Evolutionary conservation across 2,113 vertebrate species (phyloP).

Genomic region (Clarias gariepinus): DNA sequence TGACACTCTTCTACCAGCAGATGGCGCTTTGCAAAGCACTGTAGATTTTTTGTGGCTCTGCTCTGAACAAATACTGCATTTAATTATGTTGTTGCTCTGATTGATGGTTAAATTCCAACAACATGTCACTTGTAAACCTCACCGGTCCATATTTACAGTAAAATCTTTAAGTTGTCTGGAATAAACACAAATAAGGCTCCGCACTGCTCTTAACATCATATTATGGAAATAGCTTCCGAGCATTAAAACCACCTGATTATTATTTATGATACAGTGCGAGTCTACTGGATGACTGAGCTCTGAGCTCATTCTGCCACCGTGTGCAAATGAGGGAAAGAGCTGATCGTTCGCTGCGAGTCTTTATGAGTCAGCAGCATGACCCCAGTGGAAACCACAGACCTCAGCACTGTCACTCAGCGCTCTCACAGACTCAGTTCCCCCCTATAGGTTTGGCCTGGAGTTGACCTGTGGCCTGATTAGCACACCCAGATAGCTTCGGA

Average conservation of each 20-base stretch:
- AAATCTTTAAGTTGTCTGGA: conserved; percentile 17
- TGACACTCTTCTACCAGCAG: conserved; percentile 7
- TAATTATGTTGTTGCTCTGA: conserved; percentile 17
- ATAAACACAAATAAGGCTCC: neutral
- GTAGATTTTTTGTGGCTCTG: neutral
- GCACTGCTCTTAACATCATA: conserved; percentile 7
- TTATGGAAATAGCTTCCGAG: conserved; percentile 1
- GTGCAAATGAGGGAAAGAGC: conserved; percentile 22
- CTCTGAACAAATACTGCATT: conserved; percentile 36
- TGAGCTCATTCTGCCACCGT: conserved; percentile 20
- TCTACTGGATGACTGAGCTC: conserved; percentile 22
- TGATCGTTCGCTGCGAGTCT: conserved; percentile 7
- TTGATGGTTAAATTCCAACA: conserved; percentile 16
- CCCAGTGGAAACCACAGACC: conserved; percentile 42
- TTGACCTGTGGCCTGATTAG: conserved; percentile 43
- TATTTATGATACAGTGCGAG: conserved; percentile 5
- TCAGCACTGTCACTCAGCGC: conserved; percentile 36
- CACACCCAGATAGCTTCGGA: neutral
- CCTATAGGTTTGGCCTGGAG: conserved; percentile 29
- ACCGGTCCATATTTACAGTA: neutral
- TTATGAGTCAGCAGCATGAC: conserved; percentile 38
- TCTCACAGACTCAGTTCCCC: conserved; percentile 30
- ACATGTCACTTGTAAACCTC: conserved; percentile 30
- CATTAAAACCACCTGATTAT: conserved; percentile 3
- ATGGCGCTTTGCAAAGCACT: conserved; percentile 25